These are phyloP conservation scores for Pseudorasbora parva DNA, from an alignment of 2,113 vertebrate genomes.

Conservation along the genomic window DNA sequence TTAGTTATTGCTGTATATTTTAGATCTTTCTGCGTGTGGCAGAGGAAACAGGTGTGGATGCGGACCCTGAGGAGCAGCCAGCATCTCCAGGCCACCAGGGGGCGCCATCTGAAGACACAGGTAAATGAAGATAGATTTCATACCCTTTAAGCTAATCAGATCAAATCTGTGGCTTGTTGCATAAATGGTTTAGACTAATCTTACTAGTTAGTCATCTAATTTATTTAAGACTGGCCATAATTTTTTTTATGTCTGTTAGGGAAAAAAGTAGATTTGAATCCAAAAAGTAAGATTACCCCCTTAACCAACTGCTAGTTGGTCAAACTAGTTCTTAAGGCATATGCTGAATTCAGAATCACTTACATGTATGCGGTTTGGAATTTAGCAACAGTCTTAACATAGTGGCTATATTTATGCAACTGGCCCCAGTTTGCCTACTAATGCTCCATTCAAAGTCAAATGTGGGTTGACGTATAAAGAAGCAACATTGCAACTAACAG, in stretches of 20 bases:
- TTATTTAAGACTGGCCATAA: neutral
- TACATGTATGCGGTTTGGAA: too few species aligned
- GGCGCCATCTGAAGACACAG: slow-evolving; percentile 56
- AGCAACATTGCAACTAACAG: neutral
- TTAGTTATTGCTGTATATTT: slow-evolving; percentile 34
- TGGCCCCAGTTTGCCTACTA: neutral
- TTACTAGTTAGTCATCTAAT: neutral
- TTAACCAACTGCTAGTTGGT: neutral
- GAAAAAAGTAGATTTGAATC: neutral
- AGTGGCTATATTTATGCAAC: neutral
- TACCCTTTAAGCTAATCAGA: neutral
- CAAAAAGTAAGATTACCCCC: neutral
- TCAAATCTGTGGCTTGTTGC: neutral
- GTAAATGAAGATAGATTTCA: slow-evolving; percentile 47
- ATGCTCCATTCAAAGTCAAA: neutral
- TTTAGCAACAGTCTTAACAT: neutral
- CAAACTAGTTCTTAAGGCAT: neutral
- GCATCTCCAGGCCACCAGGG: slow-evolving; percentile 54
- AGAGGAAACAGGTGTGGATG: slow-evolving; percentile 66
- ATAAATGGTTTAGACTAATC: neutral
- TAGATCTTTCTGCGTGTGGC: slow-evolving; percentile 91
- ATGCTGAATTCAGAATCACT: too few species aligned
- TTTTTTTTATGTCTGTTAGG: neutral
- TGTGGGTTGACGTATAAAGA: neutral
- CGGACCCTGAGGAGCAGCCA: slow-evolving; percentile 52